Evolutionary conservation across 2,888 invertebrate genomes (phyloP).

Genomic region (Orthonychiurus folsomi): DNA sequence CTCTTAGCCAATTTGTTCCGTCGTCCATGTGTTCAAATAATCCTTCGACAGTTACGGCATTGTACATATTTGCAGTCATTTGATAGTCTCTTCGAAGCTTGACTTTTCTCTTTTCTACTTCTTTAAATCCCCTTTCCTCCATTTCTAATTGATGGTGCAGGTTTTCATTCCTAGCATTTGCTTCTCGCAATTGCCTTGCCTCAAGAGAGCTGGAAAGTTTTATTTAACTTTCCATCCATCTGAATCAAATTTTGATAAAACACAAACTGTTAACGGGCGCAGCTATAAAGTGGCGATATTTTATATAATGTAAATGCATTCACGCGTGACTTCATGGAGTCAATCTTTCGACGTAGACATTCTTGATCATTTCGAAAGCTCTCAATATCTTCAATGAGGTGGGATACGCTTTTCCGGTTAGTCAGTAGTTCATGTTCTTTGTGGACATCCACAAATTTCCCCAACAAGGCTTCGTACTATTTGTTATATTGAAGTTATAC

Average conservation of each 20-base stretch:
- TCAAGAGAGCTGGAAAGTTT: background rate
- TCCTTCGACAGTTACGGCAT: background rate
- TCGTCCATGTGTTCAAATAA: background rate
- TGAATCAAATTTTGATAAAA: background rate
- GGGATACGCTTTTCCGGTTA: background rate
- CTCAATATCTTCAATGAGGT: background rate
- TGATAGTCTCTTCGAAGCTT: background rate
- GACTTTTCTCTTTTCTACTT: background rate
- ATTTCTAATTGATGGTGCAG: background rate
- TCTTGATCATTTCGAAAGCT: background rate
- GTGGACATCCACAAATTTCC: background rate
- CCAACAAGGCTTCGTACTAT: background rate
- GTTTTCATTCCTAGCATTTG: background rate
- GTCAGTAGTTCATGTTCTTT: background rate
- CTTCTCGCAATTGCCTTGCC: background rate
- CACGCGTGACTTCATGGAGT: background rate
- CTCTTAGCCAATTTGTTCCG: background rate
- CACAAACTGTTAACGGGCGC: too few relatives aligned
- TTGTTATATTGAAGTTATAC: too few relatives aligned
- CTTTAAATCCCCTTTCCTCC: background rate
- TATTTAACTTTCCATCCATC: background rate
- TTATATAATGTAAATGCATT: too few relatives aligned
- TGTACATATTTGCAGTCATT: background rate
- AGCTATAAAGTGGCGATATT: too few relatives aligned
- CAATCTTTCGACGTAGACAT: background rate